phyloP scores from a whole-genome alignment of 2,113 vertebrate species.

The Cynoglossus semilaevis region DNA sequence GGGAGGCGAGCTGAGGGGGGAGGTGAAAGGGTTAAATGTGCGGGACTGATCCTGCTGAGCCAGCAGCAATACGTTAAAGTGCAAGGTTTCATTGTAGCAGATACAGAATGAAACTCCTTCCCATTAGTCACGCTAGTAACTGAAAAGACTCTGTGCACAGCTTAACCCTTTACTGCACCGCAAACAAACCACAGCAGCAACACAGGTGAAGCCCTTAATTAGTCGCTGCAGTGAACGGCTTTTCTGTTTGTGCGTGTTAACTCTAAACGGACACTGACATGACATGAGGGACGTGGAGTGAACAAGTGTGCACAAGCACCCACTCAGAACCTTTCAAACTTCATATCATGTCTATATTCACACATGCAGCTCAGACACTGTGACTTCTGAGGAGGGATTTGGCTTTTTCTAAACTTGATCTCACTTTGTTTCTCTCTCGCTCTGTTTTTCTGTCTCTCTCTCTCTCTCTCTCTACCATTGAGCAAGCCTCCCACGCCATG shows the following conservation, averaged over 20 bases:
- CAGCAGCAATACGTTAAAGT: slow-evolving; percentile 77
- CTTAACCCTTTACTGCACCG: slow-evolving; percentile 65
- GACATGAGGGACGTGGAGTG: slow-evolving; percentile 2
- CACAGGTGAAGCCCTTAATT: slow-evolving; percentile 28
- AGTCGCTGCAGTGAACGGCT: slow-evolving; percentile 2
- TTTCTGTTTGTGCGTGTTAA: slow-evolving; percentile 17
- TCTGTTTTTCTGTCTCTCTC: neutral
- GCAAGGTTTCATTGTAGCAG: slow-evolving; percentile 79
- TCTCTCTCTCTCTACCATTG: slow-evolving; percentile 16
- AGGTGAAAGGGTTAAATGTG: slow-evolving; percentile 76
- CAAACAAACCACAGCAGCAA: slow-evolving; percentile 33
- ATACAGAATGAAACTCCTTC: slow-evolving; percentile 79
- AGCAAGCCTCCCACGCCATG: slow-evolving; percentile 59
- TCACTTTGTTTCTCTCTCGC: too few species aligned
- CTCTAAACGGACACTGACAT: slow-evolving; percentile 4
- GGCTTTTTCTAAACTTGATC: slow-evolving; percentile 26
- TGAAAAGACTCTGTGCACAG: slow-evolving; percentile 60
- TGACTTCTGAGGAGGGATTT: slow-evolving; percentile 41
- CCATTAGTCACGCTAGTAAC: slow-evolving; percentile 78
- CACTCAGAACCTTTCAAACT: neutral
- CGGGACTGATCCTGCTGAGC: slow-evolving; percentile 75
- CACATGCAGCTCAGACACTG: slow-evolving; percentile 24
- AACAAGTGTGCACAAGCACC: neutral
- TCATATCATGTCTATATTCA: slow-evolving; percentile 25
- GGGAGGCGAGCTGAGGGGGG: slow-evolving; percentile 53